Conservation (phyloP, 2,113 vertebrate genomes). For the Antennarius striatus region DNA sequence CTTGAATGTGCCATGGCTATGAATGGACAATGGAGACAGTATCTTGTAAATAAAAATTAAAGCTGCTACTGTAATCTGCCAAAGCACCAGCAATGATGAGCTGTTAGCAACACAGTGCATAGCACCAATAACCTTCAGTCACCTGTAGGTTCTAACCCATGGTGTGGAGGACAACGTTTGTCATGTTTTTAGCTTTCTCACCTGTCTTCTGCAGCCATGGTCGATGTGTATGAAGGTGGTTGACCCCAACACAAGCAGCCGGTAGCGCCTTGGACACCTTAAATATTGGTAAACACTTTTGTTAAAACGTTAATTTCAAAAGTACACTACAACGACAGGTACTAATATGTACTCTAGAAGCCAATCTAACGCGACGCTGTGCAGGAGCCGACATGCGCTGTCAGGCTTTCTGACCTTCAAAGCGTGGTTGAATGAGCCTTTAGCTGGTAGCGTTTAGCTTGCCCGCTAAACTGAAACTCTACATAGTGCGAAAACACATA, state of each 20-base stretch:
- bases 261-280: slow-evolving; percentile 90
- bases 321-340: rapidly evolving
- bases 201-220: slow-evolving; percentile 89
- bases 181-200: slow-evolving; percentile 65
- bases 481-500: not conserved
- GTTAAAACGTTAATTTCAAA: not conserved
- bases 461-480: slow-evolving; percentile 25
- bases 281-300: slow-evolving; percentile 5
- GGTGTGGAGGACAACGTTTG: not conserved
- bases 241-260: slow-evolving; percentile 88
- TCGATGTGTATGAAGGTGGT: slow-evolving; percentile 88
- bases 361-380: not conserved
- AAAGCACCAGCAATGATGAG: too few relatives aligned
- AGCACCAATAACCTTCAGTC: slow-evolving; percentile 6
- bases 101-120: too few relatives aligned
- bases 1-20: too few relatives aligned
- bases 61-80: too few relatives aligned
- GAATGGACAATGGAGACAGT: too few relatives aligned
- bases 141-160: not conserved
- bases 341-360: not conserved
- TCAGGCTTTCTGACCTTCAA: slow-evolving; percentile 79
- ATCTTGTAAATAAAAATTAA: too few relatives aligned
- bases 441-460: slow-evolving; percentile 57
- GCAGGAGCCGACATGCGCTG: slow-evolving; percentile 34
- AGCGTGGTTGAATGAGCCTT: slow-evolving; percentile 64